Percentiles rank a stretch among this genome's conserved stretches.
These are phyloP conservation scores for Dryobotodes eremita DNA, from an alignment of 2,888 invertebrate genomes.

Conservation along the genomic window DNA sequence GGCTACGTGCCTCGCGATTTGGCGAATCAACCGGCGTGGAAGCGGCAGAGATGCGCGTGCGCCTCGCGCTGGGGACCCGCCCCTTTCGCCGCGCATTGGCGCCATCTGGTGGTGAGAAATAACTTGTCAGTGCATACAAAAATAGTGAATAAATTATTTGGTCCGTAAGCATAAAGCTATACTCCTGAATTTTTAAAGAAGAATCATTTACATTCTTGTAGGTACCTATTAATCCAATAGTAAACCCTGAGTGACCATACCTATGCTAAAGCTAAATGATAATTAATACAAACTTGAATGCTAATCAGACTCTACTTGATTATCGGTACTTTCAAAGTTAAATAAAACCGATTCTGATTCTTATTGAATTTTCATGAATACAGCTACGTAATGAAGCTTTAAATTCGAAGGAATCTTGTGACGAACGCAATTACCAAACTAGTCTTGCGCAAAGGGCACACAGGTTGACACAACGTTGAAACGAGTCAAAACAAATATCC, in stretches of 20 bases:
- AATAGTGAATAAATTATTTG: not conserved
- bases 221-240: not conserved
- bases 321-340: not conserved
- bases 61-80: conserved; percentile 87
- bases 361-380: conserved; percentile 35
- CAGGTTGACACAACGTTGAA: conserved; percentile 30
- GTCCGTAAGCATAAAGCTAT: not conserved
- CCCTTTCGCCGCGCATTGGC: conserved; percentile 89
- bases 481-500: conserved; percentile 32
- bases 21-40: conserved; percentile 87
- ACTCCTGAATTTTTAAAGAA: not conserved
- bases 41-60: conserved; percentile 89
- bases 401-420: conserved; percentile 40
- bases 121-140: conserved; percentile 7
- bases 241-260: not conserved
- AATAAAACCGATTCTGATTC: conserved; percentile 13
- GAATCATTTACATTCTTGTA: not conserved
- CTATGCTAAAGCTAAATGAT: not conserved
- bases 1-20: conserved; percentile 89
- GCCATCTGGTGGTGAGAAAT: conserved; percentile 80
- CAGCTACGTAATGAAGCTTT: conserved; percentile 6
- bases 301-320: not conserved
- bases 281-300: not conserved
- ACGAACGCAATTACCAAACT: conserved; percentile 27
- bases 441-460: conserved; percentile 46